These are phyloP conservation scores for Poecilia picta DNA, from an alignment of 2,797 vertebrate species.

Conservation along the genomic window DNA sequence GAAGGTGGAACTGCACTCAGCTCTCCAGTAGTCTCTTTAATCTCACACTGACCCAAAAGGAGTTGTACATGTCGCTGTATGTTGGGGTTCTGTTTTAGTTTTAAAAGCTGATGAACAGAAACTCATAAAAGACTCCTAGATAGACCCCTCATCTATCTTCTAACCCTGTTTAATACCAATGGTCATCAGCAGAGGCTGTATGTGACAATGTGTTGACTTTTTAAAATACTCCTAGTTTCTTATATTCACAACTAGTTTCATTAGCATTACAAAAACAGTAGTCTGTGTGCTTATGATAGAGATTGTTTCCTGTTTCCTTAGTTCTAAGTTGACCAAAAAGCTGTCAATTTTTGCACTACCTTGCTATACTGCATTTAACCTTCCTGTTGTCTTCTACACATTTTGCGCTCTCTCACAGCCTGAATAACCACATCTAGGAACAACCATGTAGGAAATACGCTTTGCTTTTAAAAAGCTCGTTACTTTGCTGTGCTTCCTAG, in stretches of 20 bases:
- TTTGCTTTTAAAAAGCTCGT: background rate
- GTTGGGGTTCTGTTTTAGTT: background rate
- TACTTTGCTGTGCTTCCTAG: background rate
- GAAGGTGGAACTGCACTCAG: constrained; percentile 35
- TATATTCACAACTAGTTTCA: background rate
- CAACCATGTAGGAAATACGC: background rate
- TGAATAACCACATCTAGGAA: background rate
- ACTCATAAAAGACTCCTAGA: background rate
- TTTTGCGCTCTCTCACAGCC: background rate
- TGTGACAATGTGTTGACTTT: too few species aligned
- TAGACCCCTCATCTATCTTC: background rate
- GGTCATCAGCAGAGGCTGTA: too few species aligned
- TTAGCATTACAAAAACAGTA: background rate
- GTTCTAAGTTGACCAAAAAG: background rate
- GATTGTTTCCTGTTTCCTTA: background rate
- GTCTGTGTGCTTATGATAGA: background rate
- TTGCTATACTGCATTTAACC: background rate
- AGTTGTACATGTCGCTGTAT: background rate
- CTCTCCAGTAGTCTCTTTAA: constrained; percentile 44
- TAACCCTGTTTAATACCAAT: too few species aligned
- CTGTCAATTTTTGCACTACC: background rate
- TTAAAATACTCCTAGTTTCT: background rate
- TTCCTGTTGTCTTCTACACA: background rate
- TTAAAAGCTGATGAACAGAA: background rate
- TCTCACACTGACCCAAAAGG: constrained; percentile 21